Base-by-base conservation (phyloP, 2,797 vertebrate species). In the Tragelaphus eurycerus region DNA sequence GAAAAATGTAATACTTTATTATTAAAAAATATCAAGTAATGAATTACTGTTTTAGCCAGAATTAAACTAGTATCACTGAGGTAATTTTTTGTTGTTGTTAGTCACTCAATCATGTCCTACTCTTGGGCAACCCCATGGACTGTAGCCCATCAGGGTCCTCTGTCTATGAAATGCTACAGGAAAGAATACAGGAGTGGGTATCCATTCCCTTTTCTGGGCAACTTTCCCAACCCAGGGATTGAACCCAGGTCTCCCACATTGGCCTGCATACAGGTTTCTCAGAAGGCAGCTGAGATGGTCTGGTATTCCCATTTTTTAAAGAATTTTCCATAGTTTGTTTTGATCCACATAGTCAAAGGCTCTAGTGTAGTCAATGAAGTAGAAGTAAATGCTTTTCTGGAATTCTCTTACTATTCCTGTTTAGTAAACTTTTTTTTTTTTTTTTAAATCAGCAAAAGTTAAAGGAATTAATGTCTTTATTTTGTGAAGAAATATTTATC, bases 171-270 rank as follows among this genome's bases (percentile, higher is more conserved):
- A 43, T 43, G 34, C 71, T 74, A 38, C 71, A 43, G 38, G 12
- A 25, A 74, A 74, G 38, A 74, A 43, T 25, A 74, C 12, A 13
- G 38, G 38, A 74, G 38, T 27, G 38, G 71, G 71, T 74, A 74
- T 13, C 38, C 23, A 74, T 43, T 74, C 5, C 67, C 34, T 25
- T 74, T 34, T 74, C 38, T 0, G 1, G 38, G 12, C 0, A 0
- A 74, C 38, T 23, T 7, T 27, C 71, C 23, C 0, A 23, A 74
- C 67, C 34, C 34, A 74, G 34, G 34, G 21, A 43, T 0, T 43
- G 23, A 74, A 43, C 6, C 7, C 38, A 74, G 12, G 23, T 74
- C 34, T 74, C 38, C 71, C 12, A 43, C 10, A 74, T 4, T 74
- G 19, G 38, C 67, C 11, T 38, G 34, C 67, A 38, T 23, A 7